Percentiles rank a stretch among this genome's conserved stretches.
Evolutionary conservation across 2,113 vertebrate genomes (phyloP).

Genomic region (Rana temporaria): DNA sequence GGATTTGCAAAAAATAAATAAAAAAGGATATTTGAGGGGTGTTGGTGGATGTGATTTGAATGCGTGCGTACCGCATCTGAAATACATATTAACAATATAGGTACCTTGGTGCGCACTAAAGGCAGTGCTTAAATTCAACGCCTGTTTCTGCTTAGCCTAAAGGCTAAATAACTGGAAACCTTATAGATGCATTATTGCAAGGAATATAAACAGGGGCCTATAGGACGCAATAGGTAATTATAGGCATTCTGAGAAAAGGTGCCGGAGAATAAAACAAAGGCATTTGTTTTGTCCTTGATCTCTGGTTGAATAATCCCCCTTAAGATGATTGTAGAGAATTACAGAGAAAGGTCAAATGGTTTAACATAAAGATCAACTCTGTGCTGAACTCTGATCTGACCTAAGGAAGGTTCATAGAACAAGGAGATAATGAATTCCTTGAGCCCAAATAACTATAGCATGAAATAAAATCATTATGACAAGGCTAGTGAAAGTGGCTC

Average conservation of each 20-base stretch:
- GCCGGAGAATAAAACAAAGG: neutral
- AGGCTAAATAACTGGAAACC: too few relatives aligned
- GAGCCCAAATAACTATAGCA: neutral
- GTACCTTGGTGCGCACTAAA: too few relatives aligned
- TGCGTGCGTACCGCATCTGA: too few relatives aligned
- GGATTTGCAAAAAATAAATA: too few relatives aligned
- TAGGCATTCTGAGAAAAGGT: neutral
- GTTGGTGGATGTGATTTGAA: too few relatives aligned
- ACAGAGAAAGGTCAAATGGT: constrained; percentile 24
- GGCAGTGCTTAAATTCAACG: too few relatives aligned
- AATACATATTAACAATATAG: too few relatives aligned
- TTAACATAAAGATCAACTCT: constrained; percentile 26
- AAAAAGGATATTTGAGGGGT: too few relatives aligned
- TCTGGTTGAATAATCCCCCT: constrained; percentile 36
- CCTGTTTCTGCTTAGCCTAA: too few relatives aligned
- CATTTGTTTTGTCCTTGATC: constrained; percentile 24
- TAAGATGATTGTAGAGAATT: constrained; percentile 45
- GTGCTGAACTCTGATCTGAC: constrained; percentile 31
- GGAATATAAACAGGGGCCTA: neutral
- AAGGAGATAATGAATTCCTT: neutral
- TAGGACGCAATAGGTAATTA: neutral
- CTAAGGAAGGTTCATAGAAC: constrained; percentile 25
- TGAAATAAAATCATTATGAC: neutral
- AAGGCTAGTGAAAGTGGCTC: too few relatives aligned
- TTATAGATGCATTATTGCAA: neutral